Evolutionary conservation across 2,888 invertebrate species (phyloP), one percentile per base, ranked within the genome.

Genomic region (Kryphioiulus occultus): DNA sequence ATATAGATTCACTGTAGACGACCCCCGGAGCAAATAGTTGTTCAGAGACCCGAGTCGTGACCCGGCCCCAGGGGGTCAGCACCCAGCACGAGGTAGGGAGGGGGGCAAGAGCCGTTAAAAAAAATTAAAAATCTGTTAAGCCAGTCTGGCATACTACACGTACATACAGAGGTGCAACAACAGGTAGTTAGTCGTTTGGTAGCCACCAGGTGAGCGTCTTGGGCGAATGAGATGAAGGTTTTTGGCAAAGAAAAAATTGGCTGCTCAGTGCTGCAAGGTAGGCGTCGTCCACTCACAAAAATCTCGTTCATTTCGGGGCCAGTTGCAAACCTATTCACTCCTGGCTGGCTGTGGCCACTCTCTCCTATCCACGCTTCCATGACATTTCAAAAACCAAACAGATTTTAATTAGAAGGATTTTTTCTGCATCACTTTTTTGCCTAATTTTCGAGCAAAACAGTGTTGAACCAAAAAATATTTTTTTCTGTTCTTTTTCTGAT

Each of bases 141-240:
- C 26, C 30, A 22, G 26, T n/a, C 10, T 68, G 26, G 9, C 9
- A 10, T 44, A 10, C 12, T 44, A 15, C 15, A 1, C 9, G 19
- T 19, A 19, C n/a, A 53, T 30, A 78, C 78, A n/a, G 26, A 78
- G 78, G 78, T 30, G 78, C 78, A 78, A 78, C 78, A 78, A 78
- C 78, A 78, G 78, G 78, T 78, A 78, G 78, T 78, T 78, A 78
- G 78, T 78, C 78, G 26, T 26, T 68, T 78, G 78, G 78, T 78
- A 78, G 53, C 53, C 53, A 53, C 53, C 53, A 53, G 53, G 53
- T 53, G 53, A 53, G 78, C n/a, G n/a, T n/a, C n/a, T n/a, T n/a
- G n/a, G n/a, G n/a, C 78, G 78, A 78, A 78, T 78, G 78, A 78
- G 78, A 78, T 30, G 78, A 78, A 78, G 78, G 78, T 78, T 78